These are phyloP conservation scores for Mimumesa dahlbomi DNA, from an alignment of 2,888 invertebrate genomes.

Conservation along the genomic window DNA sequence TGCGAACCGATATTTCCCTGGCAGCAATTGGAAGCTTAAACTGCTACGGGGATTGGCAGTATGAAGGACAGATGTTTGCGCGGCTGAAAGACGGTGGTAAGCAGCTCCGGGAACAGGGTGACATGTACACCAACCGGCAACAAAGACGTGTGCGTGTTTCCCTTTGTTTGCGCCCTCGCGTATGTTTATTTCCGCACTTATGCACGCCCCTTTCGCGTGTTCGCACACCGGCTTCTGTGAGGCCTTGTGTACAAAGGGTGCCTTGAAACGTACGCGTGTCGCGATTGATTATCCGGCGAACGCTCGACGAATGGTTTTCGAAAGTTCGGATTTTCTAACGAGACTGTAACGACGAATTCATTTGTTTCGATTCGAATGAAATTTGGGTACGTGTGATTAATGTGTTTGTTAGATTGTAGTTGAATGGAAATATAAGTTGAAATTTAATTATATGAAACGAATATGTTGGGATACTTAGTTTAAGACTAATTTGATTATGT, in stretches of 20 bases:
- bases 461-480: no score
- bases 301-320: no score
- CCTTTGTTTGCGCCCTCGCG: conserved; percentile 8
- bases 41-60: conserved; percentile 19
- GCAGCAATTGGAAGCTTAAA: conserved; percentile 52
- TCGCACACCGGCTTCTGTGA: not conserved
- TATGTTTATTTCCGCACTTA: not conserved
- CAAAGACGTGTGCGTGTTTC: not conserved
- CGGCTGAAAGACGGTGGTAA: conserved; percentile 33
- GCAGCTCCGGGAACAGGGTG: conserved; percentile 13
- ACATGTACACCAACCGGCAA: conserved; percentile 27
- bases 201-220: not conserved
- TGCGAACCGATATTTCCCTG: conserved; percentile 40
- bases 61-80: conserved; percentile 35
- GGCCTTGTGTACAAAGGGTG: not conserved
- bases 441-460: no score
- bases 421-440: no score
- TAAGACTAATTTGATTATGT: no score
- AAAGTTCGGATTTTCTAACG: no score
- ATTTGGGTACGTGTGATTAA: no score
- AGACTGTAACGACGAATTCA: no score
- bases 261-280: conserved; percentile 4
- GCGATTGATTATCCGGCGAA: no score
- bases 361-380: no score
- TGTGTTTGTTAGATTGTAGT: no score